Conservation (phyloP, 2,113 vertebrate genomes). For the Hippoglossus stenolepis region DNA sequence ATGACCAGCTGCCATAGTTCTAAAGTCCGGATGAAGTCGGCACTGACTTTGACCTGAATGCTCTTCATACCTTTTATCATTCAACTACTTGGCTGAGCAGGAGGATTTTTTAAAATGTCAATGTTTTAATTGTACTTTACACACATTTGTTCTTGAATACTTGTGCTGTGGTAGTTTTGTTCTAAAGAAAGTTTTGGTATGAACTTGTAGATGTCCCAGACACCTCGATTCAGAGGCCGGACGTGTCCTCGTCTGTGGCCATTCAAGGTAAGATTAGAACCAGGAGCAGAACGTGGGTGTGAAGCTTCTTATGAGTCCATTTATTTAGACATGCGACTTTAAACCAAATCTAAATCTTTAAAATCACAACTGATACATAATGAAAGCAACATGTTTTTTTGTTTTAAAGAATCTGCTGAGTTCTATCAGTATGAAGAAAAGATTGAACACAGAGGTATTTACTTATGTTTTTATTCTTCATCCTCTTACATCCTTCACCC, state of each 20-base stretch:
- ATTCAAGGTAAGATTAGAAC: conserved; percentile 83
- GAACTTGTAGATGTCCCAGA: conserved; percentile 90
- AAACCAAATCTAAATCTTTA: too few relatives aligned
- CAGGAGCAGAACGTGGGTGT: background rate
- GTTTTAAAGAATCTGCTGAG: conserved; percentile 78
- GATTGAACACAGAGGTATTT: conserved; percentile 76
- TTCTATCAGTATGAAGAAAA: conserved; percentile 80
- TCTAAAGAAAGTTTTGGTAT: conserved; percentile 6
- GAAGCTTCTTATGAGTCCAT: background rate
- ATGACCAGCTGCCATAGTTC: too few relatives aligned
- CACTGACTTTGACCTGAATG: too few relatives aligned
- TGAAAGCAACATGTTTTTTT: conserved; percentile 28
- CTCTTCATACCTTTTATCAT: too few relatives aligned
- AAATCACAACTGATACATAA: background rate
- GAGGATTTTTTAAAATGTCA: conserved; percentile 31
- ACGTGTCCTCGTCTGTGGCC: conserved; percentile 84
- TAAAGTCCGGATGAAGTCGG: too few relatives aligned
- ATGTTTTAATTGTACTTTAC: background rate
- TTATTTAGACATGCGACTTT: background rate
- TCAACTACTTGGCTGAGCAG: background rate
- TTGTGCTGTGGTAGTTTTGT: background rate
- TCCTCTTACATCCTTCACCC: background rate
- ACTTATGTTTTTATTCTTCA: background rate
- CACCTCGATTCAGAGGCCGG: conserved; percentile 88
- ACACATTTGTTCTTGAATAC: background rate